Evolutionary conservation across 2,888 invertebrate genomes (phyloP), one percentile per base, ranked within the genome.

Genomic region (Polyommatus iphigenia): DNA sequence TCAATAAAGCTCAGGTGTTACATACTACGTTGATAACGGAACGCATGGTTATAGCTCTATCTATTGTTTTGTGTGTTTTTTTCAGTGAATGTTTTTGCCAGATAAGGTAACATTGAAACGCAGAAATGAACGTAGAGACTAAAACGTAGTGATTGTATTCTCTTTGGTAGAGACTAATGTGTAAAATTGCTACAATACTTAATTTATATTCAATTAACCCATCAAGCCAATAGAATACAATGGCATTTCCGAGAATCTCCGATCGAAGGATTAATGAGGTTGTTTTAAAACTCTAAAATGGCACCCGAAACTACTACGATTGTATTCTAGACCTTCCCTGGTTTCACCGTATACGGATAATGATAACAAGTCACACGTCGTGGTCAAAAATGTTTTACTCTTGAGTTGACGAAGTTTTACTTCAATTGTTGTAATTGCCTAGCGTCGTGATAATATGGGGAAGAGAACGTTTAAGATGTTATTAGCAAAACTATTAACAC

Each of bases 1-100:
- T 62, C 59, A 20, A 62, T 62, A 59, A 20, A 20, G 20, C 59
- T 59, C 59, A 59, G 59, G 59, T 59, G 59, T 24, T 62, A 59
- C 59, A 54, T 59, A 18, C 59, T 62, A 24, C 59, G 59, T 62
- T 24, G 59, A 62, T 62, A 62, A 20, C 59, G 8, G 59, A n/a
- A 59, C 59, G 59, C 59, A 59, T 7, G 59, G 8, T 3, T 3
- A 24, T 54, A 54, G 46, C 50, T 54, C 15, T 54, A 54, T 54
- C 50, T 18, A 15, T 20, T 59, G 20, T 20, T 59, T 20, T 59
- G n/a, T 57, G 57, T 57, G 59, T 59, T 20, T 20, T 59, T 20
- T 7, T 59, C 59, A 20, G 20, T 57, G 1, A 5, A 59, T 59
- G 59, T 59, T 59, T 59, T n/a, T 20, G 8, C 59, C 59, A 59